Evolutionary conservation across 2,113 vertebrate genomes (phyloP).

Genomic region (Morone saxatilis): DNA sequence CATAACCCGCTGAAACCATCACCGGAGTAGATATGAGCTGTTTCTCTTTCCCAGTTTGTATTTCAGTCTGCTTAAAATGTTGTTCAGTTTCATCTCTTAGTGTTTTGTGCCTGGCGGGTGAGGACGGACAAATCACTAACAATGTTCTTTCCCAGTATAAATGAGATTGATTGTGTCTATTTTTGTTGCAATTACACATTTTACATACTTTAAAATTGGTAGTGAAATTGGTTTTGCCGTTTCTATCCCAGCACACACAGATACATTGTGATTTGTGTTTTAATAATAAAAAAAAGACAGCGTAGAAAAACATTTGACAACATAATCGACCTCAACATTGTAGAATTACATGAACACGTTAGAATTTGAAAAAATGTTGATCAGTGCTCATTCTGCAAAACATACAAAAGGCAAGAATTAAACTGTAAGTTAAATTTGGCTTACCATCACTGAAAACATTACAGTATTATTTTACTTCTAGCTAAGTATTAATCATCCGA

Average conservation of each 20-base stretch:
- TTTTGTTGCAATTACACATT: not conserved
- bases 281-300: constrained; percentile 58
- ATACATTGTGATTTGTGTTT: constrained; percentile 38
- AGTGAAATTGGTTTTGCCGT: not conserved
- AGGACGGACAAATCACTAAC: not conserved
- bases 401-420: constrained; percentile 27
- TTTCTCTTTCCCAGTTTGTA: not conserved
- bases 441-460: not conserved
- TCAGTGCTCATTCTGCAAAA: constrained; percentile 41
- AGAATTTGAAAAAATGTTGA: not conserved
- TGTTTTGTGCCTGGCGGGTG: not conserved
- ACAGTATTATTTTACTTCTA: not conserved
- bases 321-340: constrained; percentile 5
- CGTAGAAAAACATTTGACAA: constrained; percentile 37
- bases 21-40: not conserved
- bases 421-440: constrained; percentile 13
- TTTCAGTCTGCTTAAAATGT: not conserved
- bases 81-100: not conserved
- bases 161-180: not conserved
- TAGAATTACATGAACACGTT: constrained; percentile 6
- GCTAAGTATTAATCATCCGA: constrained; percentile 1
- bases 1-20: not conserved
- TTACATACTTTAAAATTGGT: not conserved
- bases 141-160: not conserved
- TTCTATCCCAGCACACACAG: not conserved